Conservation (phyloP, 2,888 invertebrate species). For the Ischnus inquisitorius region DNA sequence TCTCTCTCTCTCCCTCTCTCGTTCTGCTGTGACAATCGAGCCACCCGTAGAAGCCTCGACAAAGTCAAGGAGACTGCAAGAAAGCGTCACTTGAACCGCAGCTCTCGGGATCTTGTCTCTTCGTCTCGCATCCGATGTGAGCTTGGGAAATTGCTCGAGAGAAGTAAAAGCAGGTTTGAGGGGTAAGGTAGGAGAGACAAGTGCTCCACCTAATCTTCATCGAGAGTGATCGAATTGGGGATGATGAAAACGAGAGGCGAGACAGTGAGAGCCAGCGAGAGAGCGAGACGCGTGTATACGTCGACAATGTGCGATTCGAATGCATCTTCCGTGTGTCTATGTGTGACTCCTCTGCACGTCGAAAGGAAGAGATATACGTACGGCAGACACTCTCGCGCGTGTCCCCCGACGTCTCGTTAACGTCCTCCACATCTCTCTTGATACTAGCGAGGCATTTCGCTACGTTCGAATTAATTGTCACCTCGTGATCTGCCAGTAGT, state of each 20-base stretch:
- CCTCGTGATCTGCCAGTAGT: conserved; percentile 34
- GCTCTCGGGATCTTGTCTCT: conserved; percentile 47
- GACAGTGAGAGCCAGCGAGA: not conserved
- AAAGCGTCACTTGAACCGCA: conserved; percentile 36
- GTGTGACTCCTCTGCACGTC: conserved; percentile 7
- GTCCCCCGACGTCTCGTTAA: conserved; percentile 58
- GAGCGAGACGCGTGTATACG: not conserved
- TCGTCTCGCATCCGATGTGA: conserved; percentile 28
- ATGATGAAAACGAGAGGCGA: conserved; percentile 37
- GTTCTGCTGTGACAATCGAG: conserved; percentile 28
- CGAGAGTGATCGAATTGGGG: conserved; percentile 41
- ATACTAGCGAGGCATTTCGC: not conserved
- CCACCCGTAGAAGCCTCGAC: conserved; percentile 35
- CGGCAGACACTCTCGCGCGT: conserved; percentile 21
- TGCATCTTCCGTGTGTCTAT: not conserved
- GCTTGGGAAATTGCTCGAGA: conserved; percentile 44
- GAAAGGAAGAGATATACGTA: conserved; percentile 22
- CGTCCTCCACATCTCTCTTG: conserved; percentile 20
- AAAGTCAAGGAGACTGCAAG: conserved; percentile 40
- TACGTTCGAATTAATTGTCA: conserved; percentile 58
- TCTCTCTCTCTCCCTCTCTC: not conserved
- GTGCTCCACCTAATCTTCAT: conserved; percentile 49
- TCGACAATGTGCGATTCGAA: not conserved
- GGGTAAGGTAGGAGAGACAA: not conserved
- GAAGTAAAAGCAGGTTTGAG: not conserved